These are phyloP conservation scores for Sebastiscus tertius DNA, from an alignment of 2,797 vertebrate species.

Conservation along the genomic window DNA sequence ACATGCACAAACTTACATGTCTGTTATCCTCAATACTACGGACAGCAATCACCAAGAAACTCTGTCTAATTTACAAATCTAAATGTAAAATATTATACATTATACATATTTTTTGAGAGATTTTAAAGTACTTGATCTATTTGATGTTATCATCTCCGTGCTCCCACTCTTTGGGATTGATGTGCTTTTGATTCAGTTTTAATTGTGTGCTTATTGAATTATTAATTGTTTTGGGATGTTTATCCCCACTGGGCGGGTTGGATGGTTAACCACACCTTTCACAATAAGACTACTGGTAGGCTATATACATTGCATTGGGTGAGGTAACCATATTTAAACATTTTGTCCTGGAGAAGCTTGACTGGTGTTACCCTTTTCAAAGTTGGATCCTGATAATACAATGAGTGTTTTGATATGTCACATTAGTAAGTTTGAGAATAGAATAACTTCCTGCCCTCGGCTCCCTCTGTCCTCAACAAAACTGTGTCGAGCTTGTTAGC, in stretches of 20 bases:
- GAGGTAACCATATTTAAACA: neutral
- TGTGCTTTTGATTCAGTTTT: neutral
- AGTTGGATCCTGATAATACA: neutral
- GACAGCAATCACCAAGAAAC: neutral
- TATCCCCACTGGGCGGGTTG: neutral
- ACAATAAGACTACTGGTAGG: neutral
- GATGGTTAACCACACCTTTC: neutral
- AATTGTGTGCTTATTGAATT: neutral
- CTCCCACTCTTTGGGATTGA: neutral
- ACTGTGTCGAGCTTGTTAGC: slow-evolving; percentile 14
- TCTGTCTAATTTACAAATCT: neutral
- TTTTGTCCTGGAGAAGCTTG: neutral
- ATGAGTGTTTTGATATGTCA: neutral
- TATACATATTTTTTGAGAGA: neutral
- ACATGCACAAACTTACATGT: neutral
- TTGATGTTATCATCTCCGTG: neutral
- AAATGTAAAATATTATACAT: neutral
- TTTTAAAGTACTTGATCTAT: neutral
- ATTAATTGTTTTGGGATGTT: neutral
- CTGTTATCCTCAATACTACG: neutral
- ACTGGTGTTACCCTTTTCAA: neutral
- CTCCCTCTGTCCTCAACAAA: neutral
- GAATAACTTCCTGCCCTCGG: neutral
- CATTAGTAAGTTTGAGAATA: neutral
- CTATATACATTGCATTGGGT: neutral